Evolutionary conservation across 2,888 invertebrate species (phyloP).

Genomic region (Sphecodes monilicornis): DNA sequence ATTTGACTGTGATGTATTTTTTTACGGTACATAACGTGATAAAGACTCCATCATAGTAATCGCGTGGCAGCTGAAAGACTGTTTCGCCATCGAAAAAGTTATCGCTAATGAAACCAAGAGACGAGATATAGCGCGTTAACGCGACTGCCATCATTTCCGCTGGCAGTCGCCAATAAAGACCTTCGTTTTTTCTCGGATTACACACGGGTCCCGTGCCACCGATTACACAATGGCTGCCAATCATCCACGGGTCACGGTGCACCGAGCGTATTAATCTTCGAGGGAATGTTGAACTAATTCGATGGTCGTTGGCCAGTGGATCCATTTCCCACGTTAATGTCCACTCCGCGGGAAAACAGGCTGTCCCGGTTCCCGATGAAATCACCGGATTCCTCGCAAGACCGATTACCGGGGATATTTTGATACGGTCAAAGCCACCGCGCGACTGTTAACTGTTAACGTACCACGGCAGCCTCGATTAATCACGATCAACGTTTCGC

Average conservation of each 20-base stretch:
- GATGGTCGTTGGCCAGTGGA: not conserved
- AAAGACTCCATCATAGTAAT: not conserved
- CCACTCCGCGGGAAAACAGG: slow-evolving; percentile 17
- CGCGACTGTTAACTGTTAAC: slow-evolving; percentile 30
- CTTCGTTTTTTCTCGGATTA: not conserved
- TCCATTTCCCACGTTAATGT: slow-evolving; percentile 20
- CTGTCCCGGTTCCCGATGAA: not conserved
- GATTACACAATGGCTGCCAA: not conserved
- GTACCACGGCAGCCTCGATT: slow-evolving; percentile 37
- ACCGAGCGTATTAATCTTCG: slow-evolving; percentile 11
- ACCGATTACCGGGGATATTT: slow-evolving; percentile 17
- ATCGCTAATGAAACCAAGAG: not conserved
- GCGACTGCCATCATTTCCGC: not conserved
- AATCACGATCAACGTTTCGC: not conserved
- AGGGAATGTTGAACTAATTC: not conserved
- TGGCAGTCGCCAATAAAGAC: not conserved
- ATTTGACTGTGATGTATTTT: too few species aligned
- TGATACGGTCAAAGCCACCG: slow-evolving; percentile 24
- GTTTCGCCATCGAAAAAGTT: not conserved
- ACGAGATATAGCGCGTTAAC: not conserved
- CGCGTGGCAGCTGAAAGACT: not conserved
- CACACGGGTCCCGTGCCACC: not conserved
- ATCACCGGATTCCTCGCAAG: slow-evolving; percentile 15
- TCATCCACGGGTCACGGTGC: not conserved
- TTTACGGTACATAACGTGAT: too few species aligned